Percentiles rank a stretch among this genome's conserved stretches.
These are phyloP conservation scores for Trichomalopsis sarcophagae DNA, from an alignment of 1,140 invertebrate genomes.

Conservation along the genomic window DNA sequence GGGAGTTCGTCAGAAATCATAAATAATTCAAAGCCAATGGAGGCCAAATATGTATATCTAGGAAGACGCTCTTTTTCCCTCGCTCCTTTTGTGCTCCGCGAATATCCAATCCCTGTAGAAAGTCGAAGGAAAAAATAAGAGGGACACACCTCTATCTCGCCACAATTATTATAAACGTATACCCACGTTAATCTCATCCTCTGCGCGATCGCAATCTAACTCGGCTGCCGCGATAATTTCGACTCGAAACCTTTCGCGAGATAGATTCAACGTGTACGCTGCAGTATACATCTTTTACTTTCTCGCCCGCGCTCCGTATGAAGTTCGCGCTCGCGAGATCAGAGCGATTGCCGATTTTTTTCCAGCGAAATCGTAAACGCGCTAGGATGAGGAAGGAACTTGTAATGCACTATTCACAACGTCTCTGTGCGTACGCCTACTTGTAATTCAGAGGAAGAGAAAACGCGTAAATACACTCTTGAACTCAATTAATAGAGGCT, in stretches of 20 bases:
- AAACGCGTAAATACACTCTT: neutral
- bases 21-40: neutral
- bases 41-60: neutral
- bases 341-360: slow-evolving; percentile 2
- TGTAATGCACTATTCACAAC: neutral
- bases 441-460: slow-evolving; percentile 24
- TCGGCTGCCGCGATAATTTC: no score
- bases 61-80: no score
- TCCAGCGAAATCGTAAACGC: neutral
- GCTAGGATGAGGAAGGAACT: neutral
- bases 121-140: no score
- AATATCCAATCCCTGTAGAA: neutral
- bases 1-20: neutral
- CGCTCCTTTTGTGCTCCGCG: no score
- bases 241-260: no score
- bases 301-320: no score
- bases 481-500: neutral
- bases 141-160: no score
- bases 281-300: no score
- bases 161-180: no score
- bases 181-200: no score
- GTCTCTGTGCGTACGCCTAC: neutral
- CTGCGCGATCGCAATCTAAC: no score
- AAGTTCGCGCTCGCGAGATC: neutral
- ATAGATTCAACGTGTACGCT: no score